phyloP scores from a whole-genome alignment of 2,888 invertebrate genomes.

The Parelbella ahira region DNA sequence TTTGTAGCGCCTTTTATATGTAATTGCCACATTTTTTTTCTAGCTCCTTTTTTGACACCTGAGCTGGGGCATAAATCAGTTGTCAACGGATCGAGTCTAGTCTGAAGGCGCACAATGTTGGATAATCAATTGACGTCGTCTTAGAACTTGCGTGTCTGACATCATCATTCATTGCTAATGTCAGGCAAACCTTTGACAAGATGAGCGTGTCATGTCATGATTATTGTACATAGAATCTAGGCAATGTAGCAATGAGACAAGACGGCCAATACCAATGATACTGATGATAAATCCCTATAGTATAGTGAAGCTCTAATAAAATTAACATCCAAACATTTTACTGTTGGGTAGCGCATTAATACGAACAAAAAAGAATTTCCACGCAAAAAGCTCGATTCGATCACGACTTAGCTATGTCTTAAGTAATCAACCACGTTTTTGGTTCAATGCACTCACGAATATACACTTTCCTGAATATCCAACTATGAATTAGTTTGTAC shows the following conservation, averaged over 20 bases:
- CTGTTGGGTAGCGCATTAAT: constrained; percentile 55
- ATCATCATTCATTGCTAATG: constrained; percentile 50
- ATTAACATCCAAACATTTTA: constrained; percentile 59
- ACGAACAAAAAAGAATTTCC: constrained; percentile 51
- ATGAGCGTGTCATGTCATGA: too few relatives aligned
- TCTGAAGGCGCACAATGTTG: constrained; percentile 54
- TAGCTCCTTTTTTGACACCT: constrained; percentile 64
- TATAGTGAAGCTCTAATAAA: too few relatives aligned
- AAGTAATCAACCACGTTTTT: constrained; percentile 75
- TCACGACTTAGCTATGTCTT: constrained; percentile 64
- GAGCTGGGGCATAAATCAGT: constrained; percentile 68
- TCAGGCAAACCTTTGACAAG: constrained; percentile 51
- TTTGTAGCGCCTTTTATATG: constrained; percentile 55
- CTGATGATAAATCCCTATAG: too few relatives aligned
- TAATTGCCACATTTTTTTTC: constrained; percentile 61
- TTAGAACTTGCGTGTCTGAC: constrained; percentile 47
- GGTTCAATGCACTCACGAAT: constrained; percentile 76
- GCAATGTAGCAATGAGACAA: too few relatives aligned
- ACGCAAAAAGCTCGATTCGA: constrained; percentile 59
- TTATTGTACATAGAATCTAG: too few relatives aligned
- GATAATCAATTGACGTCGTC: constrained; percentile 60
- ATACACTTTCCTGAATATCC: constrained; percentile 63
- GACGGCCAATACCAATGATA: too few relatives aligned
- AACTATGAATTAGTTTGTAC: constrained; percentile 62
- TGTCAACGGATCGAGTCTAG: constrained; percentile 65